phyloP scores from a whole-genome alignment of 2,113 vertebrate species.

The Pontoporia blainvillei region DNA sequence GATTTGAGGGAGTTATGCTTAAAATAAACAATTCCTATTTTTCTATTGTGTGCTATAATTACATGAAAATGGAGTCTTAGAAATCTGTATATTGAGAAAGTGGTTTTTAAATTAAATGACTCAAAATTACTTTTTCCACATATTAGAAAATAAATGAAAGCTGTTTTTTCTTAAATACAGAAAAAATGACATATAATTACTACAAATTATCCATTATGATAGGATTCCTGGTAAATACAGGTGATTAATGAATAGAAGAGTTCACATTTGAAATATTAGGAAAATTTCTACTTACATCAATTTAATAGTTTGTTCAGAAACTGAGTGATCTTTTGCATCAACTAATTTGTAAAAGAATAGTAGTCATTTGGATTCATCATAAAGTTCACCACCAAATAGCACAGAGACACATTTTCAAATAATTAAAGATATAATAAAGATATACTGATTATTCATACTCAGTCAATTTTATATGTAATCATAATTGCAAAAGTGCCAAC shows the following conservation, averaged over 20 bases:
- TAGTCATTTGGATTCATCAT: neutral
- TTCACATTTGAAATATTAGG: neutral
- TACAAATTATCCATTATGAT: neutral
- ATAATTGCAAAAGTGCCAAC: neutral
- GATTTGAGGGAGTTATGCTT: neutral
- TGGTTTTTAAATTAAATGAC: neutral
- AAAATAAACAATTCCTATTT: neutral
- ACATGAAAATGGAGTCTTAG: neutral
- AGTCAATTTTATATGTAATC: neutral
- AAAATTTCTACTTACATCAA: neutral
- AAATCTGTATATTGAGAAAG: neutral
- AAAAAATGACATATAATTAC: neutral
- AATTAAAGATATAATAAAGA: neutral
- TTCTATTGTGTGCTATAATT: neutral
- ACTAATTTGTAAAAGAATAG: neutral
- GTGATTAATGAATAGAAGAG: neutral
- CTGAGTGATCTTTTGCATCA: neutral
- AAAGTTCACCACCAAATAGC: neutral
- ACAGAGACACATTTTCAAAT: neutral
- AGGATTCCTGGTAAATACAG: neutral
- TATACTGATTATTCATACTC: neutral
- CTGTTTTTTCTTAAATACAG: neutral
- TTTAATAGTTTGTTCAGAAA: neutral
- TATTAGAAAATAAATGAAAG: neutral
- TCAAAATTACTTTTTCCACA: neutral